Evolutionary conservation across 2,797 vertebrate genomes (phyloP).

Genomic region (Orestias chungarensis): DNA sequence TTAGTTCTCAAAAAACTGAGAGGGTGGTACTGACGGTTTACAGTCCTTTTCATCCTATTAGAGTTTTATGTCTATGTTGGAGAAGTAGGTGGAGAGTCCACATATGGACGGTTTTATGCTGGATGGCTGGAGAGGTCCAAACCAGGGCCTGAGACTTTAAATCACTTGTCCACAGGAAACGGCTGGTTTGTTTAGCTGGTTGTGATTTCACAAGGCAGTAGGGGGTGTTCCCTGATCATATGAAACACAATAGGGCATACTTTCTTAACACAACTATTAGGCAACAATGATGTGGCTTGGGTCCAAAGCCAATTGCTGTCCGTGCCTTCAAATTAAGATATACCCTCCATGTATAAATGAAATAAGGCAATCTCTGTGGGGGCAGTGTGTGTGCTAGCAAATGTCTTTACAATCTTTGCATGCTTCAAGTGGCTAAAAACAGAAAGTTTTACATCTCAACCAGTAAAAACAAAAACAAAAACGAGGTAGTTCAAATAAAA

Average conservation of each 20-base stretch:
- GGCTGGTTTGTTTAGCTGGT: constrained; percentile 84
- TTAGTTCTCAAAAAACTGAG: constrained; percentile 52
- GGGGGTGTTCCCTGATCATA: constrained; percentile 79
- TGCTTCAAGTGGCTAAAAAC: constrained; percentile 9
- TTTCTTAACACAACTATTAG: constrained; percentile 81
- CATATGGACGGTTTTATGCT: constrained; percentile 82
- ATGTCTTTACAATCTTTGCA: constrained; percentile 33
- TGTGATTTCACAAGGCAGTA: constrained; percentile 82
- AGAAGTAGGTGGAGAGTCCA: constrained; percentile 76
- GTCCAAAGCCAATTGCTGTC: constrained; percentile 74
- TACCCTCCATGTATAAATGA: constrained; percentile 75
- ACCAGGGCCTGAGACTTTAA: constrained; percentile 81
- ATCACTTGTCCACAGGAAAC: constrained; percentile 78
- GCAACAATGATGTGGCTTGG: constrained; percentile 81
- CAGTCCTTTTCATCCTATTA: constrained; percentile 62
- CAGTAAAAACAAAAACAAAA: constrained; percentile 9
- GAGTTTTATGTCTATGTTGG: constrained; percentile 73
- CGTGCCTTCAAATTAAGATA: constrained; percentile 77
- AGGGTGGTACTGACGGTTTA: constrained; percentile 59
- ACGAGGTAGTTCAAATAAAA: constrained; percentile 14
- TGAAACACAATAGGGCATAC: constrained; percentile 82
- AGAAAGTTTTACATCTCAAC: constrained; percentile 25
- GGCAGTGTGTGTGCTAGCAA: constrained; percentile 49
- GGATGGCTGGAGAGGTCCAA: constrained; percentile 83
- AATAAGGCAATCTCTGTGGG: constrained; percentile 62